These are phyloP conservation scores for Diarsia brunnea DNA, from an alignment of 2,888 invertebrate species.

Conservation along the genomic window DNA sequence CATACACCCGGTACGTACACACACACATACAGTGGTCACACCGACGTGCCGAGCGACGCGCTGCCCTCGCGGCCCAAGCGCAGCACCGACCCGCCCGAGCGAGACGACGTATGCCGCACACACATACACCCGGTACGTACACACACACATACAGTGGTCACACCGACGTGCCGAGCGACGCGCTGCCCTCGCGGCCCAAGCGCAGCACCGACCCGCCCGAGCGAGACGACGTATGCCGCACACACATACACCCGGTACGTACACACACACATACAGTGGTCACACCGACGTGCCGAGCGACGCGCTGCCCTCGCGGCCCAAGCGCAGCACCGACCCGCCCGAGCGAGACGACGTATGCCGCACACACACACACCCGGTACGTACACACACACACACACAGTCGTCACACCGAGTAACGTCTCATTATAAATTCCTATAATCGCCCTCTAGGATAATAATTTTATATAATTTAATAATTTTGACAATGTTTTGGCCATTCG, in stretches of 20 bases:
- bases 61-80: background rate
- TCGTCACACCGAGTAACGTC: constrained; percentile 91
- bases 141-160: constrained; percentile 69
- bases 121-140: too few species aligned
- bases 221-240: constrained; percentile 22
- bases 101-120: background rate
- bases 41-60: background rate
- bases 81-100: background rate
- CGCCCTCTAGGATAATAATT: too few species aligned
- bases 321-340: background rate
- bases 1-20: constrained; percentile 36
- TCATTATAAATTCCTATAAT: too few species aligned
- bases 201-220: constrained; percentile 12
- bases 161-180: constrained; percentile 87
- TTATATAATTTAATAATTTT: too few species aligned
- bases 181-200: constrained; percentile 48
- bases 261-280: constrained; percentile 5
- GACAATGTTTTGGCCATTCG: too few species aligned
- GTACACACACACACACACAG: too few species aligned
- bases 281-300: constrained; percentile 1
- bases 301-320: too few species aligned
- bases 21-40: constrained; percentile 9
- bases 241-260: constrained; percentile 31
- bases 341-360: background rate
- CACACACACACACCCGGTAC: background rate